These are phyloP conservation scores for Allophyes oxyacanthae DNA, from an alignment of 2,888 invertebrate species.

Conservation along the genomic window DNA sequence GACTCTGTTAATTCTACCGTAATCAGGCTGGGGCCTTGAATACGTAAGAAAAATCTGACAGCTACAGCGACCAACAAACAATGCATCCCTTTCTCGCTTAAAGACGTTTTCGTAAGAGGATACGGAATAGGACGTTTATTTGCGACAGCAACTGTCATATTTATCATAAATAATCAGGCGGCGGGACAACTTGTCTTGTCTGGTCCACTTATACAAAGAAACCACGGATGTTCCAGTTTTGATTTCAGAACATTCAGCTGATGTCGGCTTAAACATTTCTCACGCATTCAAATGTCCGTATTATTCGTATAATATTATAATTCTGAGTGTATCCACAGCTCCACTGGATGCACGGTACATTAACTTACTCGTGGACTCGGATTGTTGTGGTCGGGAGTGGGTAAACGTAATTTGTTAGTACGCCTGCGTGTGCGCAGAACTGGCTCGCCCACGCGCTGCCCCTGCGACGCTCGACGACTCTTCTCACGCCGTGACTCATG, in stretches of 20 bases:
- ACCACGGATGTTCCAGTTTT: conserved; percentile 31
- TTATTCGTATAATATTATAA: conserved; percentile 53
- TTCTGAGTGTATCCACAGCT: conserved; percentile 36
- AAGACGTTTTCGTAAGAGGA: no score
- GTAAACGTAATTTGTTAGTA: conserved; percentile 82
- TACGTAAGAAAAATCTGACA: no score
- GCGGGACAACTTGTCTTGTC: no score
- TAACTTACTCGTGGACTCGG: conserved; percentile 51
- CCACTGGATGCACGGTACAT: conserved; percentile 42
- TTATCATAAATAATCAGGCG: no score
- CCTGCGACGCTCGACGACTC: conserved; percentile 59
- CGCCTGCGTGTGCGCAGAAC: conserved; percentile 71
- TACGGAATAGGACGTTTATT: no score
- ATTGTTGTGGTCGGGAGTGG: conserved; percentile 63
- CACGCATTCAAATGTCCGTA: conserved; percentile 55
- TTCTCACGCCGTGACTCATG: conserved; percentile 80
- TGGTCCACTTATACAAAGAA: conserved; percentile 30
- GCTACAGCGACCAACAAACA: no score
- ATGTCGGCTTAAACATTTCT: conserved; percentile 47
- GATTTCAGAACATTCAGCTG: conserved; percentile 39
- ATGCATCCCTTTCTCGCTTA: no score
- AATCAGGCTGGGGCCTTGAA: no score
- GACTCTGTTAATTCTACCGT: no score
- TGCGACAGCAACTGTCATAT: no score
- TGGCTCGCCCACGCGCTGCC: conserved; percentile 77